Evolutionary conservation across 2,113 vertebrate genomes (phyloP), one percentile per base, ranked within the genome.

Genomic region (Macrotus californicus): DNA sequence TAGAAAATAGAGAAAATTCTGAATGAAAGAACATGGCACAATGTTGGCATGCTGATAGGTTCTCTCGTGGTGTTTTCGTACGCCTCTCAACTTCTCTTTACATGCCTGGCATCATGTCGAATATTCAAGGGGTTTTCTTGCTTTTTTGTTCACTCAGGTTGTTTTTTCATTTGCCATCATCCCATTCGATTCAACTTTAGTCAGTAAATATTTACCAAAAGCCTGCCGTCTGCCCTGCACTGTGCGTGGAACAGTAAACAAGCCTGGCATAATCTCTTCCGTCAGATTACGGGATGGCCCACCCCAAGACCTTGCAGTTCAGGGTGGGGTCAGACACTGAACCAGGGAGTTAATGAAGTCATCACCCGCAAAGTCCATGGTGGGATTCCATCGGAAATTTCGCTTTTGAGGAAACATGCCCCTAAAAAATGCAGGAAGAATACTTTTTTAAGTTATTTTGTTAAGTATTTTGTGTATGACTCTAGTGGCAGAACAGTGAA

Each of bases 161-260:
- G n/a, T 90, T 86, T 92, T 87, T 76, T 15, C 54, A 75, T 77
- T 90, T 77, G 76, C 81, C 15, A 2, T 56, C 41, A 92, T 48
- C 54, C 72, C 46, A 66, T 79, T 88, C 52, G 4, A 81, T 76
- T 96, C 85, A 36, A 87, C 61, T 48, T 61, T 12, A 64, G 66
- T 86, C 72, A n/a, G 77, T 90, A 94, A 97, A 83, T 92, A 95
- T 85, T 96, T 93, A 80, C 76, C 82, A 61, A 76, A 70, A 48
- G 39, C 26, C 81, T 41, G 1, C 39, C 59, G 34, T 64, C 14
- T 0, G 85, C 16, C 50, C 64, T 3, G 11, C 34, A 10, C 61
- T 81, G 24, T 31, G 54, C 14, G 7, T 2, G 9, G 61, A 79
- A 36, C 69, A 54, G 39, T 90, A 90, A 91, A 90, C 84, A 76